Base-by-base conservation (phyloP, 1,140 invertebrate genomes). In the Littorina saxatilis region DNA sequence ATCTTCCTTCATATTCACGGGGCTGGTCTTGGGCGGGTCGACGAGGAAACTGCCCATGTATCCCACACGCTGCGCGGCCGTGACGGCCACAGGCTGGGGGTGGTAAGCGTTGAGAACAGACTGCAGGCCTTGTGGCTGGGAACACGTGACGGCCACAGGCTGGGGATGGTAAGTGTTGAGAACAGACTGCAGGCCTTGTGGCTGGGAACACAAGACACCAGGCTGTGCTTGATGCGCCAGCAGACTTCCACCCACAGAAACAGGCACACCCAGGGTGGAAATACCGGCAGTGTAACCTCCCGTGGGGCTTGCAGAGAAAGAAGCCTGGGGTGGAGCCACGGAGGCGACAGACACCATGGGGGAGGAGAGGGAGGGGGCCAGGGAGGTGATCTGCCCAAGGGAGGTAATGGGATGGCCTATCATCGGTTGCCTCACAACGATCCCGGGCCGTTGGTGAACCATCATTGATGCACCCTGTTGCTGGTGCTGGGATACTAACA, bases 11-110 rank as follows among this genome's bases (percentile, higher is more conserved):
- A n/a, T 13, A 3, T 2, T 27, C 20, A 15, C 0, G 20, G 1
- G 20, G 1, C 20, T 9, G n/a, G 40, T 1, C 40, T 73, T 39
- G 66, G 13, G 37, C n/a, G 80, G 74, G 23, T 82, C 61, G 52
- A 82, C 3, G 35, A 82, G 29, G 63, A 77, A 82, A 47, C 80
- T 82, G n/a, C 74, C 61, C 40, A 82, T 77, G 61, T 82, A 82
- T 9, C 75, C 63, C 39, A 39, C 78, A n/a, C 23, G 37, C 15
- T 11, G 20, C 40, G 70, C 40, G n/a, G 43, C 20, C 43, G 47
- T 4, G 15, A 29, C 27, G 15, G 50, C 1, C 20, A 78, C 35
- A 1, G 76, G 55, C 55, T 52, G 58, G 35, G 37, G n/a, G 13
- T 37, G 20, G 55, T 43, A 27, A 1, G 35, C 32, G 35, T 27